Conservation (phyloP, 2,888 invertebrate genomes). For the Phytoseiulus persimilis region DNA sequence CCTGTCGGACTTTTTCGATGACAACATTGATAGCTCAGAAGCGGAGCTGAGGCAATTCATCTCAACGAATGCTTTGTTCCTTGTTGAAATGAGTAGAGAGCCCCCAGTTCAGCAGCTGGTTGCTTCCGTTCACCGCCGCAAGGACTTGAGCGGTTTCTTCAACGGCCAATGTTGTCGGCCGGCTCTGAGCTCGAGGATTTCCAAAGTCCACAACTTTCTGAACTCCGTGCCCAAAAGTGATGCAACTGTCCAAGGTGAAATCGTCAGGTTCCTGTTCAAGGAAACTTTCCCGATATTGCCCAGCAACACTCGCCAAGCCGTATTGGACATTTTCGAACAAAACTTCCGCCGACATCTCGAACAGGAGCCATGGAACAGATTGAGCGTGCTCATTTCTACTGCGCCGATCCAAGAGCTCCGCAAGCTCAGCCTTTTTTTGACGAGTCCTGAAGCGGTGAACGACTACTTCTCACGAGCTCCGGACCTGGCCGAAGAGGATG, state of each 20-base stretch:
- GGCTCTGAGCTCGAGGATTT: neutral
- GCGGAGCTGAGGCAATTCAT: neutral
- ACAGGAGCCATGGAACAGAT: neutral
- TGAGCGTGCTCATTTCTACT: neutral
- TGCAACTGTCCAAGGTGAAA: neutral
- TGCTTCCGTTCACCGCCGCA: slow-evolving; percentile 17
- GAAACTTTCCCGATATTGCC: slow-evolving; percentile 14
- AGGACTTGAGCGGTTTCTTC: slow-evolving; percentile 23
- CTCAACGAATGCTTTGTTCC: neutral
- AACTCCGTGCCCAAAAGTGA: slow-evolving; percentile 28
- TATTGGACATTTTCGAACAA: slow-evolving; percentile 20
- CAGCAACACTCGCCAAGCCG: slow-evolving; percentile 19
- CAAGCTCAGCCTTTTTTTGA: neutral
- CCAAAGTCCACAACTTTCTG: neutral
- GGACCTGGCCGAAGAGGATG: neutral
- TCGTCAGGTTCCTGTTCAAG: neutral
- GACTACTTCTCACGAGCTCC: neutral
- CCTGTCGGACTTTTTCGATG: slow-evolving; percentile 19
- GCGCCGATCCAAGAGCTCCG: slow-evolving; percentile 7
- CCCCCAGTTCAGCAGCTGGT: slow-evolving; percentile 24
- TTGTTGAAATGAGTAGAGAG: slow-evolving; percentile 15
- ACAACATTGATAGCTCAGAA: neutral
- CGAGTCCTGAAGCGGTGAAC: slow-evolving; percentile 14
- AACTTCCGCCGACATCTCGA: slow-evolving; percentile 34
- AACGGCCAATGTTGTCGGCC: neutral